Evolutionary conservation across 2,797 vertebrate genomes (phyloP).

Genomic region (Artibeus lituratus): DNA sequence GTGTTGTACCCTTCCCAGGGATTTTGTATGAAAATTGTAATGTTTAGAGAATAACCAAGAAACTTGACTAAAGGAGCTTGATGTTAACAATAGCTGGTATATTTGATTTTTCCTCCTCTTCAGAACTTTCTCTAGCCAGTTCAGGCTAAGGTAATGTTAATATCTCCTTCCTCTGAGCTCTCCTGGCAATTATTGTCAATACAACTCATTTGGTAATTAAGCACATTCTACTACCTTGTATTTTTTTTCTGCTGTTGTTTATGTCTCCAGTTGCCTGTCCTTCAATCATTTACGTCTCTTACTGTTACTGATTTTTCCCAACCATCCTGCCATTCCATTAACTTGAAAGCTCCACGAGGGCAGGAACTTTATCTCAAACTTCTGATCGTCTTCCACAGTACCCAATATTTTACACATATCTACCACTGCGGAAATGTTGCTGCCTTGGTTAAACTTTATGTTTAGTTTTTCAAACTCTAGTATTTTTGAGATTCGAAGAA

Average conservation of each 20-base stretch:
- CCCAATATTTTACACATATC: neutral
- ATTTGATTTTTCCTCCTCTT: neutral
- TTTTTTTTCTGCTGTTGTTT: neutral
- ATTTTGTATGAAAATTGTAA: conserved; percentile 20
- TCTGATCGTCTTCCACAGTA: neutral
- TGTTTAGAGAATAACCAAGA: conserved; percentile 17
- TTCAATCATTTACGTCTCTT: neutral
- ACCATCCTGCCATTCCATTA: neutral
- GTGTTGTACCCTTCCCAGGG: neutral
- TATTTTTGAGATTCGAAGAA: neutral
- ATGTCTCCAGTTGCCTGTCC: neutral
- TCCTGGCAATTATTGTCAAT: neutral
- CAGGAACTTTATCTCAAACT: neutral
- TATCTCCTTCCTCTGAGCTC: neutral
- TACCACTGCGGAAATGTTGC: neutral
- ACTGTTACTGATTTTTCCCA: neutral
- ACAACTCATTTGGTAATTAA: neutral
- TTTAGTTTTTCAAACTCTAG: neutral
- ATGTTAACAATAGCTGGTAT: neutral
- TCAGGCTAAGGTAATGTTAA: neutral
- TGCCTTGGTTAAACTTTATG: neutral
- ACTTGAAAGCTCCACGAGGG: neutral
- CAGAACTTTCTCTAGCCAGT: neutral
- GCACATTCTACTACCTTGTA: neutral
- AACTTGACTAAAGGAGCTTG: neutral